These are phyloP conservation scores for Dicycla oo DNA, from an alignment of 2,888 invertebrate genomes.

Conservation along the genomic window DNA sequence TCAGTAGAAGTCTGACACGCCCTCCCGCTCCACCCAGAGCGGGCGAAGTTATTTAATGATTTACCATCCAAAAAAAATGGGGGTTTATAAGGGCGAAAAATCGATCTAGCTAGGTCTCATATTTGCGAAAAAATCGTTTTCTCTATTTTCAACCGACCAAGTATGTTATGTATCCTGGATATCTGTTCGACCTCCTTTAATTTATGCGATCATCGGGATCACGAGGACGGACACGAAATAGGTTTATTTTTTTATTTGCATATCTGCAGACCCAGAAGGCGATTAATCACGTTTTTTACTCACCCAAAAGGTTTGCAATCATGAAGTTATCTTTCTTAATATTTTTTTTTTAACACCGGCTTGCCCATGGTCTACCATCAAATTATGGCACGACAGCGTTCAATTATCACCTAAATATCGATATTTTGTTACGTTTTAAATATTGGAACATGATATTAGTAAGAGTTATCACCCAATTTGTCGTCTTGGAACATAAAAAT, in stretches of 20 bases:
- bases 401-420: constrained; percentile 46
- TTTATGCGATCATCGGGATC: constrained; percentile 3
- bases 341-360: constrained; percentile 12
- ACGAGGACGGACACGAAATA: constrained; percentile 24
- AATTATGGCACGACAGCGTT: constrained; percentile 37
- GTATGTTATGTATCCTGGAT: not conserved
- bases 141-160: too few species aligned
- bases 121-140: too few species aligned
- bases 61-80: too few species aligned
- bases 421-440: constrained; percentile 55
- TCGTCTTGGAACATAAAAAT: constrained; percentile 44
- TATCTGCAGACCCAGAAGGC: constrained; percentile 24
- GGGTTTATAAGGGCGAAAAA: too few species aligned
- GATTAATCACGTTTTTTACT: constrained; percentile 43
- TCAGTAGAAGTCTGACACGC: too few species aligned
- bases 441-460: constrained; percentile 58
- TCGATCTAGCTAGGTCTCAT: too few species aligned
- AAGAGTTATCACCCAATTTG: constrained; percentile 45
- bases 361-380: constrained; percentile 14
- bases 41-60: too few species aligned
- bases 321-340: constrained; percentile 17
- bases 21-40: too few species aligned
- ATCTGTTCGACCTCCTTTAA: not conserved
- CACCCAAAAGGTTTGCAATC: constrained; percentile 42
- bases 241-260: constrained; percentile 41